Base-by-base conservation (phyloP, 2,113 vertebrate genomes). In the Gobio gobio region DNA sequence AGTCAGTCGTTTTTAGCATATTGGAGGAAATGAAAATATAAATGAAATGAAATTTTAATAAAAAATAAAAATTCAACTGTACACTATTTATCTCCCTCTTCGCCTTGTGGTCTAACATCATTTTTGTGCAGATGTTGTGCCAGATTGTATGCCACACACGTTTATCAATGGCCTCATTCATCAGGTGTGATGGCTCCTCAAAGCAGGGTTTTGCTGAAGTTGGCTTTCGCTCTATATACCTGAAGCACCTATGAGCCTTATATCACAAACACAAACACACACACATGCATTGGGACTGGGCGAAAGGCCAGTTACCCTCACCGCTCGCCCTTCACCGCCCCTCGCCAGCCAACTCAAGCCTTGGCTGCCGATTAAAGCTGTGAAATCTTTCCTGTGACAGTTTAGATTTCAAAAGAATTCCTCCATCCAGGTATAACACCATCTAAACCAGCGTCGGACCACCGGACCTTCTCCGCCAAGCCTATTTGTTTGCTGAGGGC, bases 161-260 rank as follows among this genome's bases (percentile, higher is more conserved):
- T 49, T 59, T 66, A 83, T 88, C 87, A 88, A 88, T 83, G 66
- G 47, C 8, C 58, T 79, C 61, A 86, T 88, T 88, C 87, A 86
- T 88, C 20, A 49, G 75, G 33, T 43, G 66, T 63, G 14, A 63
- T 75, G 59, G 47, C 24, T 59, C 29, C 61, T 47, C 56, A 75
- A 51, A 80, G 56, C 9, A 14, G 29, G 79, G 13, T 81, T 51
- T 20, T 63, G 40, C 40, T 76, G 54, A 45, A 45, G 84, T 61
- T 47, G 70, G 56, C 33, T 56, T 82, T 86, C 56, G 43, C 49
- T 54, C 68, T 49, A 40, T 68, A 45, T 78, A 66, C 45, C 49
- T 78, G 64, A 74, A 80, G 72, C 75, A 78, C 74, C 40, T 58
- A 56, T 10, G 63, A 56, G 72, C 24, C 26, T 56, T 59, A 61